Conservation (phyloP, 2,113 vertebrate species). For the Xyliphius kryptos region DNA sequence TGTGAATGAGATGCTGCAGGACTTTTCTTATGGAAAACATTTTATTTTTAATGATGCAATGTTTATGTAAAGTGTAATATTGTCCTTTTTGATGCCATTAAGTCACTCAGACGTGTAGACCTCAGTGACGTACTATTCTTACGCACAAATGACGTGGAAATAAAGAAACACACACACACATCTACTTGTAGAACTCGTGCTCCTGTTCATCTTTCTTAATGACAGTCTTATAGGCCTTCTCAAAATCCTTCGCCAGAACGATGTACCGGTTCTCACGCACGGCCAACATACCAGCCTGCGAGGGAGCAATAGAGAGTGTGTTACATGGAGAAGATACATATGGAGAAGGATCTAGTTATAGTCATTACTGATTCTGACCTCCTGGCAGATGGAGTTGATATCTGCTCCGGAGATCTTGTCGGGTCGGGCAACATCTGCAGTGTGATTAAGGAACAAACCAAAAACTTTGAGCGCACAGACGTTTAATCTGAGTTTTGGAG, state of each 20-base stretch:
- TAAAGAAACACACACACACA: not conserved
- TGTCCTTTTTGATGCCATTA: no score
- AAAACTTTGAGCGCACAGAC: conserved; percentile 1
- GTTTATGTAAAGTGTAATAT: no score
- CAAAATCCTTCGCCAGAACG: conserved; percentile 89
- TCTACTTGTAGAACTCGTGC: conserved; percentile 93
- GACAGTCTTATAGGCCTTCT: conserved; percentile 90
- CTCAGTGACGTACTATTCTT: no score
- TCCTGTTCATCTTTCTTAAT: conserved; percentile 95
- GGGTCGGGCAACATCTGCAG: conserved; percentile 81
- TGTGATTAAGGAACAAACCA: conserved; percentile 57
- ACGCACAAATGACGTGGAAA: not conserved
- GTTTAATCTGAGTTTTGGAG: not conserved
- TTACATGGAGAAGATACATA: no score
- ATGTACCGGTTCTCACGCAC: conserved; percentile 92
- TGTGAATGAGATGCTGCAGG: no score
- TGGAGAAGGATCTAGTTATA: no score
- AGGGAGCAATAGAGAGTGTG: conserved; percentile 3
- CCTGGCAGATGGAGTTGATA: conserved; percentile 94
- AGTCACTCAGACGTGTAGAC: no score
- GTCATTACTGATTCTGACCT: conserved; percentile 61
- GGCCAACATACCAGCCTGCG: conserved; percentile 85
- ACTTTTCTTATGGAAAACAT: no score
- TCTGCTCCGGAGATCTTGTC: conserved; percentile 93
- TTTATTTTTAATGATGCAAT: no score